Evolutionary conservation across 2,797 vertebrate species (phyloP).

Genomic region (Chaetodon trifasciatus): DNA sequence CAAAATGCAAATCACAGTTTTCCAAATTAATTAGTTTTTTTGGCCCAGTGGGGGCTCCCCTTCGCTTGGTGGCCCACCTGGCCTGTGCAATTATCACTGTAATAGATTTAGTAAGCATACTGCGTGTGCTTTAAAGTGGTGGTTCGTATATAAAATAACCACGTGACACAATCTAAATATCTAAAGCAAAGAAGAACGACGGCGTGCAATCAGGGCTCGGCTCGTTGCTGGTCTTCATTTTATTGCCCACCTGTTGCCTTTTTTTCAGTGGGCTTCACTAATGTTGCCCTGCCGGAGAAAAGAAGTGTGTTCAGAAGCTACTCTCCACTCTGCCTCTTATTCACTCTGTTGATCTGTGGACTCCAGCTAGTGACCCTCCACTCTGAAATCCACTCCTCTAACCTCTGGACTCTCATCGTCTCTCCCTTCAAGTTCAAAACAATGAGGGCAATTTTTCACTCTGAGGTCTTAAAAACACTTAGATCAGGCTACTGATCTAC

Average conservation of each 20-base stretch:
- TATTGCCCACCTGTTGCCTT: neutral
- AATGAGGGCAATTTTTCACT: conserved; percentile 1
- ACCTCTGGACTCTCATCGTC: conserved; percentile 5
- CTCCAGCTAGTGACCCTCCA: conserved; percentile 20
- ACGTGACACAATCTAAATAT: too few relatives aligned
- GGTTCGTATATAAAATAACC: too few relatives aligned
- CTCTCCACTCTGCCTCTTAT: conserved; percentile 9
- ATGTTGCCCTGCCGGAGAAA: neutral
- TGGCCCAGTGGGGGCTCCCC: too few relatives aligned
- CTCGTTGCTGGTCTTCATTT: neutral
- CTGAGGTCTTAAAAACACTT: neutral
- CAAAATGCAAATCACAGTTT: too few relatives aligned
- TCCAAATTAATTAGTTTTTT: too few relatives aligned
- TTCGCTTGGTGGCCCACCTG: too few relatives aligned
- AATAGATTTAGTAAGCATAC: too few relatives aligned
- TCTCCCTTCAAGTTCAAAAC: conserved; percentile 19
- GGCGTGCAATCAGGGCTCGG: neutral
- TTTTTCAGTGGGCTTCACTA: neutral
- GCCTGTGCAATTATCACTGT: too few relatives aligned
- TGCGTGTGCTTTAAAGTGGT: too few relatives aligned
- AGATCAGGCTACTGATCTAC: neutral
- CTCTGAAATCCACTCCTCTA: neutral
- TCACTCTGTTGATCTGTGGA: neutral
- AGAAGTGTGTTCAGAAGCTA: neutral
- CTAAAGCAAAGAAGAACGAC: too few relatives aligned